Percentiles rank a stretch among this genome's conserved stretches.
These are phyloP conservation scores for Danaus melanippus DNA, from an alignment of 1,140 invertebrate species.

Conservation along the genomic window DNA sequence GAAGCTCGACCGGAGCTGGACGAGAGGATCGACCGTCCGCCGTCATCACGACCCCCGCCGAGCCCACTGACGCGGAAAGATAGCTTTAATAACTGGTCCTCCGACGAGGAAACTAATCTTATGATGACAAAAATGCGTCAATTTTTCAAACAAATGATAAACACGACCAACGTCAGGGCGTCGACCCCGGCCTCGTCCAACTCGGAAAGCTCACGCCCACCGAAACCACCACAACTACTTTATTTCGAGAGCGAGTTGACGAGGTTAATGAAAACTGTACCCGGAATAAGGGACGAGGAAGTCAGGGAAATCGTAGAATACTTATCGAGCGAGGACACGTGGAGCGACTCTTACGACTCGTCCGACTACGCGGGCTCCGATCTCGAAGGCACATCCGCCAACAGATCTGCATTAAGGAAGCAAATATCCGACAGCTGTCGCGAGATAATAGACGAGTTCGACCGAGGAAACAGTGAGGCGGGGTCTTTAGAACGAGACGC, in stretches of 20 bases:
- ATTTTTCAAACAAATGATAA: slow-evolving; percentile 91
- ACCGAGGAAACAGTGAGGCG: slow-evolving; percentile 76
- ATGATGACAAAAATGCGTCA: slow-evolving; percentile 96
- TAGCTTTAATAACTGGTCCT: slow-evolving; percentile 94
- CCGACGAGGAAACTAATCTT: slow-evolving; percentile 92
- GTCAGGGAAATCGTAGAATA: slow-evolving; percentile 93
- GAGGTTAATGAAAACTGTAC: slow-evolving; percentile 92
- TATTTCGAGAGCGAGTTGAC: slow-evolving; percentile 92
- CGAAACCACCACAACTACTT: slow-evolving; percentile 86
- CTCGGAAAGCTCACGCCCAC: slow-evolving; percentile 73
- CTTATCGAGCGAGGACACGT: slow-evolving; percentile 91
- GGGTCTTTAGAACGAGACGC: slow-evolving; percentile 80
- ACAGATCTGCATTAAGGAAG: slow-evolving; percentile 82
- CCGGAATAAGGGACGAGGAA: slow-evolving; percentile 90
- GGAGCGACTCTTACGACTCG: slow-evolving; percentile 93
- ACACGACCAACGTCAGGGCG: slow-evolving; percentile 74
- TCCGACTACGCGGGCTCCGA: slow-evolving; percentile 93
- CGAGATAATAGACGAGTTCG: slow-evolving; percentile 89
- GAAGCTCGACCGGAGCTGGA: slow-evolving; percentile 66
- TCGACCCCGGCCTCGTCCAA: slow-evolving; percentile 73
- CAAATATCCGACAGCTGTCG: slow-evolving; percentile 91
- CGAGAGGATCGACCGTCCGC: slow-evolving; percentile 56
- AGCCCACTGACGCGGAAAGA: slow-evolving; percentile 83
- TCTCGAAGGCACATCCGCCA: slow-evolving; percentile 80
- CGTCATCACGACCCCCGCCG: slow-evolving; percentile 59